Evolutionary conservation across 2,888 invertebrate species (phyloP).

Genomic region (Cataglyphis cursor): DNA sequence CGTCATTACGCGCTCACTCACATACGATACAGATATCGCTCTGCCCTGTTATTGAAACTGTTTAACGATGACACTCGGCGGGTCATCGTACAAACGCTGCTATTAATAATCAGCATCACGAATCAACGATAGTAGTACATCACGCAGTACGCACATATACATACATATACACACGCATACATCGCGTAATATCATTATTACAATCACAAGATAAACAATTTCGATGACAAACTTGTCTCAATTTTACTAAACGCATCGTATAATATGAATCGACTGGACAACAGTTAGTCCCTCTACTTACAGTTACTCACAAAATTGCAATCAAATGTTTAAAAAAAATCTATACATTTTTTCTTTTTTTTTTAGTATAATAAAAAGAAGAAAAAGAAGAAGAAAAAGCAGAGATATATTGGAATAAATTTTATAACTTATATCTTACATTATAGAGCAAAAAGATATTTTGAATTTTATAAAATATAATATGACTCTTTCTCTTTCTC

Average conservation of each 20-base stretch:
- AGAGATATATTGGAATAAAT: background rate
- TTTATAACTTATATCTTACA: background rate
- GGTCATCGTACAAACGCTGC: background rate
- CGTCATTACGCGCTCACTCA: constrained; percentile 43
- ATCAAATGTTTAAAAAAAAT: constrained; percentile 3
- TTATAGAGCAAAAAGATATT: background rate
- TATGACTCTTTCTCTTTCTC: background rate
- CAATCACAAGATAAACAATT: background rate
- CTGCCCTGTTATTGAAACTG: constrained; percentile 31
- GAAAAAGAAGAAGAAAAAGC: background rate
- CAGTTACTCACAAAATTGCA: constrained; percentile 7
- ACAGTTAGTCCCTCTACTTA: background rate
- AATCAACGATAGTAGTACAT: constrained; percentile 27
- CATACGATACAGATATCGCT: constrained; percentile 25
- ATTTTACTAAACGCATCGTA: constrained; percentile 11
- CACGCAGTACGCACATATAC: background rate
- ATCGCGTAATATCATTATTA: constrained; percentile 23
- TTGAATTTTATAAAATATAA: constrained; percentile 1
- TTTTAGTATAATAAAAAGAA: background rate
- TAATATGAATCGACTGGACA: background rate
- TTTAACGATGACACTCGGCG: constrained; percentile 1
- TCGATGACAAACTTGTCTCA: background rate
- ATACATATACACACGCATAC: constrained; percentile 6
- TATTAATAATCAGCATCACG: constrained; percentile 17
- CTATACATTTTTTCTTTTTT: background rate